A percentile compares a stretch with the other conserved stretches of the same genome.
Evolutionary conservation across 2,888 invertebrate genomes (phyloP).

Genomic region (Helobdella robusta): DNA sequence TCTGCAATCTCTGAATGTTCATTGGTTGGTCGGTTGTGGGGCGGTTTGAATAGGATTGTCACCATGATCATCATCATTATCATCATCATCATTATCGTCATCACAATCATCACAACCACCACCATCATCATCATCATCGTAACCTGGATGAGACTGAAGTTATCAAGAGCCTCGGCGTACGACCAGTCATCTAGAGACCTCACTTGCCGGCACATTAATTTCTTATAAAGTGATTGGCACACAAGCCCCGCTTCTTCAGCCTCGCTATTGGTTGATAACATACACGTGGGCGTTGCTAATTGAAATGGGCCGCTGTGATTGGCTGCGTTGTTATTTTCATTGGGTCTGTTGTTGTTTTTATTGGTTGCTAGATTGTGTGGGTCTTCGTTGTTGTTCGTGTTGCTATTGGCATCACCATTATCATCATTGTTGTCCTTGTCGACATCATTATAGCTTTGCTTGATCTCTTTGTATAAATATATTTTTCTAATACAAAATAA

Average conservation of each 20-base stretch:
- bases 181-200: constrained; percentile 10
- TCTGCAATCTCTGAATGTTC: constrained; percentile 9
- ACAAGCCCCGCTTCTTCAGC: constrained; percentile 1
- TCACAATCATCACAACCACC: not conserved
- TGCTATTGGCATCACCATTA: too few relatives aligned
- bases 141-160: constrained; percentile 15
- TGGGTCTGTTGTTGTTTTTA: too few relatives aligned
- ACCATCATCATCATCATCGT: not conserved
- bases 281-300: too few relatives aligned
- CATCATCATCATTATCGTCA: not conserved
- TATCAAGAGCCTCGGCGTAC: constrained; percentile 19
- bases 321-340: too few relatives aligned
- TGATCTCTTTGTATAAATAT: too few relatives aligned
- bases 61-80: not conserved
- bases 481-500: too few relatives aligned
- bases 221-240: not conserved
- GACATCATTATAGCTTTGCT: too few relatives aligned
- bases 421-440: too few relatives aligned
- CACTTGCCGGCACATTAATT: not conserved
- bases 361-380: too few relatives aligned
- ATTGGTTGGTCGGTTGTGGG: too few relatives aligned
- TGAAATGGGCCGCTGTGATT: too few relatives aligned
- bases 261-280: constrained; percentile 13
- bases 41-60: not conserved
- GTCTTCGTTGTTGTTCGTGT: too few relatives aligned